Base-by-base conservation (phyloP, 2,797 vertebrate species). In the Schizopygopsis pylzovi region DNA sequence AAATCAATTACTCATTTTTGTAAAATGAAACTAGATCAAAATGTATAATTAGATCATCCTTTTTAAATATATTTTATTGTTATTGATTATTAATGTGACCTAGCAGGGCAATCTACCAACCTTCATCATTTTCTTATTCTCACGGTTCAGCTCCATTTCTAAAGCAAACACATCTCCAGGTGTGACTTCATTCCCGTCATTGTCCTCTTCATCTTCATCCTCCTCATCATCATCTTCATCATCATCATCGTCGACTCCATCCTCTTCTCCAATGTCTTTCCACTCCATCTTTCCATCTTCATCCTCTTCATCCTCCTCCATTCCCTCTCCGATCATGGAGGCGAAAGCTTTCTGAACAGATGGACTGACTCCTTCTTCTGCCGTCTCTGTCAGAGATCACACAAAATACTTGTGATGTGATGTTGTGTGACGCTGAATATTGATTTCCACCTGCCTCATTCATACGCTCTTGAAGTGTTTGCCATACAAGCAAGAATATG, bases 121-220 rank as follows among this genome's bases (percentile, higher is more conserved):
- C 95, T 95, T 99, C 97, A 99, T 97, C 96, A 98, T 97, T 93
- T 98, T 99, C 92, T 97, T 99, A 90, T 97, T 98, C 92, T 99
- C 98, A 75, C 98, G 94, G 91, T 98, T 97, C 82, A 99, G 96
- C 84, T 98, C 97, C 97, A 99, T 98, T 93, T 99, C 98, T 92
- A 99, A 90, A 0, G 97, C 97, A 79, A 99, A 98, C 59, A 98
- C 97, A 6, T 99, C 98, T 3, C 98, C 98, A 3, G 97, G 97
- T 0, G 97, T 94, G 25, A 95, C 93, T 0, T 94, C 95, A 81
- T 92, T 94, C 1, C 90, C 76, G 18, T 90, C 91, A 78, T 94
- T 94, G 54, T 93, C 95, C 0, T 95, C 94, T 70, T 95, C 92
- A 47, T 94, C 0, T 0, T 92, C 94, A 28, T 28, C 28, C 0